Evolutionary conservation across 2,888 invertebrate species (phyloP).

Genomic region (Athalia cordata): DNA sequence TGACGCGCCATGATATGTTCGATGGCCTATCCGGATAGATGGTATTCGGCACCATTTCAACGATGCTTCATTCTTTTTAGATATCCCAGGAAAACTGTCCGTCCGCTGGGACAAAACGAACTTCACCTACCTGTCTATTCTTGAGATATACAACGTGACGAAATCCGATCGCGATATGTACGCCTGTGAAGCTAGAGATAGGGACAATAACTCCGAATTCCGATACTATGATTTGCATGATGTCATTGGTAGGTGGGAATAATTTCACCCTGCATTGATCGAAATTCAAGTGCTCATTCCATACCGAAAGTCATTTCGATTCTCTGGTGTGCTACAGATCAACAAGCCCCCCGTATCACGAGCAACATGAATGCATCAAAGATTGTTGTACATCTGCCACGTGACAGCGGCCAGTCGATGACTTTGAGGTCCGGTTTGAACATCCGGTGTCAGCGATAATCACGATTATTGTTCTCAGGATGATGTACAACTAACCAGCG

Average conservation of each 20-base stretch:
- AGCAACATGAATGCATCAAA: slow-evolving; percentile 74
- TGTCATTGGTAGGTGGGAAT: slow-evolving; percentile 64
- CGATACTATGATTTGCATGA: slow-evolving; percentile 63
- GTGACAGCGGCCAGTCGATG: slow-evolving; percentile 57
- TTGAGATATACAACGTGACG: slow-evolving; percentile 66
- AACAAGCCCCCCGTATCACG: slow-evolving; percentile 71
- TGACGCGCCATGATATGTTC: too few species aligned
- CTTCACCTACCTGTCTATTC: slow-evolving; percentile 68
- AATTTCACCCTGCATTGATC: slow-evolving; percentile 35
- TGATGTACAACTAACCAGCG: slow-evolving; percentile 59
- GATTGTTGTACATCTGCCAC: slow-evolving; percentile 66
- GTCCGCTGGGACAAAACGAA: slow-evolving; percentile 56
- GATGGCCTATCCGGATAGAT: neutral
- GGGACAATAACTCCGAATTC: slow-evolving; percentile 48
- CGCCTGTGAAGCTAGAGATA: slow-evolving; percentile 59
- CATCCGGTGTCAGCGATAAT: too few species aligned
- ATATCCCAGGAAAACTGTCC: slow-evolving; percentile 56
- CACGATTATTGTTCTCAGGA: slow-evolving; percentile 52
- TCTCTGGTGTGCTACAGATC: slow-evolving; percentile 69
- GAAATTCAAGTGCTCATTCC: slow-evolving; percentile 53
- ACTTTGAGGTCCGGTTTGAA: slow-evolving; percentile 51
- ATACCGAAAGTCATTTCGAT: neutral
- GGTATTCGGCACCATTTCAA: neutral
- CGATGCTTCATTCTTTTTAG: slow-evolving; percentile 28
- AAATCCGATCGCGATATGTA: slow-evolving; percentile 64